These are phyloP conservation scores for Orthonychiurus folsomi DNA, from an alignment of 2,888 invertebrate species.

Conservation along the genomic window DNA sequence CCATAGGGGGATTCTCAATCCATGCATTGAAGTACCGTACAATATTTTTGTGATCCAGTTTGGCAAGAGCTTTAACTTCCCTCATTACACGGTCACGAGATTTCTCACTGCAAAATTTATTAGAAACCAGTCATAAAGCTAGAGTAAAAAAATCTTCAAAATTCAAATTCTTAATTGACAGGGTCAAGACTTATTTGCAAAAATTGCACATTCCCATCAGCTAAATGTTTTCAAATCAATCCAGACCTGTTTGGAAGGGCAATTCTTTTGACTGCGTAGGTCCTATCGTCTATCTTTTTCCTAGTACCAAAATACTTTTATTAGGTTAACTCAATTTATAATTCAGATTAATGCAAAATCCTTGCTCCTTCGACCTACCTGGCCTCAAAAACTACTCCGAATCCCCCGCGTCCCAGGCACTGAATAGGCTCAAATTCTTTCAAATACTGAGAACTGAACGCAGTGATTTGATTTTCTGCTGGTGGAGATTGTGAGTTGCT, in stretches of 20 bases:
- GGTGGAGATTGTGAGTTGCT: slow-evolving; percentile 25
- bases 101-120: slow-evolving; percentile 59
- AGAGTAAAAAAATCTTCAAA: no score
- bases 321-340: no score
- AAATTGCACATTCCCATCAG: no score
- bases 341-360: no score
- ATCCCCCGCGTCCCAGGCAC: slow-evolving; percentile 82
- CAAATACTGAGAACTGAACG: slow-evolving; percentile 59
- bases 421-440: slow-evolving; percentile 70
- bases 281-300: slow-evolving; percentile 86
- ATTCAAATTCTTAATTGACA: no score
- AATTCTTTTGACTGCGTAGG: slow-evolving; percentile 92
- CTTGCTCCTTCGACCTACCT: no score
- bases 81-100: slow-evolving; percentile 81
- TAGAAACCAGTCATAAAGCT: no score
- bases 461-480: slow-evolving; percentile 19
- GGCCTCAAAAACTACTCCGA: slow-evolving; percentile 93
- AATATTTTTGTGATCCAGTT: slow-evolving; percentile 88
- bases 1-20: slow-evolving; percentile 82
- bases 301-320: no score
- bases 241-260: slow-evolving; percentile 65
- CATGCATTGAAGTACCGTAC: slow-evolving; percentile 93
- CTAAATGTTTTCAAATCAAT: no score
- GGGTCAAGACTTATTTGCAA: no score
- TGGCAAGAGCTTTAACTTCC: slow-evolving; percentile 89